Conservation (phyloP, 2,888 invertebrate species). For the Zootermopsis nevadensis region DNA sequence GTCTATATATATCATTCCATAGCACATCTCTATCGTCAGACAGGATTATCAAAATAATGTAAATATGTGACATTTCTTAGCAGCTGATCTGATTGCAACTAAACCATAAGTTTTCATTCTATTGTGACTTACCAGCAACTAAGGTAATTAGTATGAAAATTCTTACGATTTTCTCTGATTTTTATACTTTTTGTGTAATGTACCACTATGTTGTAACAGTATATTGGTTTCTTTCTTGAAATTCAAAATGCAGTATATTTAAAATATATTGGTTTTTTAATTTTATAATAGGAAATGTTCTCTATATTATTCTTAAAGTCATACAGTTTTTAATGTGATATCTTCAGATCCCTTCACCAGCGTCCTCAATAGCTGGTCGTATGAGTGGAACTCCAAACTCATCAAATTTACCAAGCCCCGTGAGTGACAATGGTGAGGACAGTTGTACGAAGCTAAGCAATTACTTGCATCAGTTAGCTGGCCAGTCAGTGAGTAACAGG, state of each 20-base stretch:
- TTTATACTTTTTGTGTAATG: too few relatives aligned
- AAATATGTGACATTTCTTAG: too few relatives aligned
- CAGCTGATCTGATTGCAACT: too few relatives aligned
- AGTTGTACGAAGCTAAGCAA: conserved; percentile 64
- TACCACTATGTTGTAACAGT: too few relatives aligned
- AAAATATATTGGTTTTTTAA: not conserved
- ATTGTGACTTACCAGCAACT: too few relatives aligned
- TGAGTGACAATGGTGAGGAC: conserved; percentile 65
- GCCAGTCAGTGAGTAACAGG: conserved; percentile 50
- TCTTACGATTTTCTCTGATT: too few relatives aligned
- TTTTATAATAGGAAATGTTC: not conserved
- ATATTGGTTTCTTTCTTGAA: too few relatives aligned
- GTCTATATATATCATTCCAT: too few relatives aligned
- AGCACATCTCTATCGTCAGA: too few relatives aligned
- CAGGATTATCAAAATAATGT: too few relatives aligned
- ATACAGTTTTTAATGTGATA: not conserved
- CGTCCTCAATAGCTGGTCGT: conserved; percentile 46
- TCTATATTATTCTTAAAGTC: not conserved
- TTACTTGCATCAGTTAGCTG: conserved; percentile 60
- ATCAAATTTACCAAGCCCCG: conserved; percentile 59
- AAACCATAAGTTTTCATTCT: too few relatives aligned
- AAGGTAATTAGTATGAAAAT: too few relatives aligned
- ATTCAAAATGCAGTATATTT: not conserved
- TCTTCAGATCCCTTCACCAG: conserved; percentile 37
- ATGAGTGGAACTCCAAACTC: conserved; percentile 39